Evolutionary conservation across 2,888 invertebrate genomes (phyloP), one percentile per base, ranked within the genome.

Genomic region (Hartigia nigra): DNA sequence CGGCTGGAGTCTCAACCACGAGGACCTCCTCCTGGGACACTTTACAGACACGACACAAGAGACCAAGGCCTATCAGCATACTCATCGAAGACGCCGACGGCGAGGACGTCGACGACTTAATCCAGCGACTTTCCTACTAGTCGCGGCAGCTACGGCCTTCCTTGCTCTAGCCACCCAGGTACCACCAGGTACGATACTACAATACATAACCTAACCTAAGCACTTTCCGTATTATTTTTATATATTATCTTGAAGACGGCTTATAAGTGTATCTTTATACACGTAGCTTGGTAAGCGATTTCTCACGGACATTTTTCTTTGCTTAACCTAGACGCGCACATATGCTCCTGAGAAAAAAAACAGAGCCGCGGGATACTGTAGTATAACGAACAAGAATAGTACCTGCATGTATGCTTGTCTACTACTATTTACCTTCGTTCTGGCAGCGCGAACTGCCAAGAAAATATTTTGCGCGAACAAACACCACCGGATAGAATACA

Each of bases 61-160:
- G 14, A 55, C 55, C 55, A 55, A 55, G 23, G 55, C 55, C 55
- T 55, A 55, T 55, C 55, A 55, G 23, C 55, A 55, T 55, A 55
- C 72, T 72, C 72, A 34, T 34, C 72, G 72, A 72, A 31, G 34
- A 72, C 72, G 72, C 14, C 72, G 32, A 34, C 72, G 72, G 35
- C 34, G 23, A 77, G 31, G 32, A 55, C 74, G 39, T 34, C 39
- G 32, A 77, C 39, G 69, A 31, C 35, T 34, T 34, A 37, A 34
- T 39, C 14, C 55, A 75, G 55, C 81, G 36, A 81, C 80, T 77
- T 78, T 82, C 76, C 81, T 85, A 77, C 83, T 86, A 78, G 80
- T 86, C 80, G 85, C 86, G 74, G 86, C 89, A 82, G 88, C 88
- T 81, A 88, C 87, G 82, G 87, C 89, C 84, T 86, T 90, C 81